Evolutionary conservation across 2,888 invertebrate genomes (phyloP).

Genomic region (Archips crataeganus): DNA sequence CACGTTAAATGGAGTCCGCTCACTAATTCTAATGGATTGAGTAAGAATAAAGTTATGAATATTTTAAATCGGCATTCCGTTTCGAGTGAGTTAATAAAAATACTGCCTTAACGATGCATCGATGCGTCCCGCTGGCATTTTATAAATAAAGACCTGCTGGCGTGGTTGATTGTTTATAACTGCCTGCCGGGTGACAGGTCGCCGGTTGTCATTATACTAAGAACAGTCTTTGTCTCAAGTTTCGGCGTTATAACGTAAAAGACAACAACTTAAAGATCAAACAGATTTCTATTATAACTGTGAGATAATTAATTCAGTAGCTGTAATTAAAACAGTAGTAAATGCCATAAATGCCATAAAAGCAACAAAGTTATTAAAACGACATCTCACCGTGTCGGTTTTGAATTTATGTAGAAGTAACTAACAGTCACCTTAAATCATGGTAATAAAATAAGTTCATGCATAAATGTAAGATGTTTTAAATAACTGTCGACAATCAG

Average conservation of each 20-base stretch:
- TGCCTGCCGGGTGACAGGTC: constrained; percentile 31
- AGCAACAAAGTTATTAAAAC: neutral
- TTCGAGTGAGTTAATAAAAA: constrained; percentile 78
- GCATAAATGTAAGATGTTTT: constrained; percentile 20
- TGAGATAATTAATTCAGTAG: constrained; percentile 12
- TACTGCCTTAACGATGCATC: constrained; percentile 76
- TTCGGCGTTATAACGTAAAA: constrained; percentile 9
- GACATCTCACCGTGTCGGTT: constrained; percentile 5
- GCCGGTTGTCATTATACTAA: constrained; percentile 26
- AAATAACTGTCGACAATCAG: constrained; percentile 33
- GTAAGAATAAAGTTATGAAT: constrained; percentile 76
- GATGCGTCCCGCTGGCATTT: constrained; percentile 75
- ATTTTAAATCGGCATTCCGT: constrained; percentile 76
- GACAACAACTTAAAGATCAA: neutral
- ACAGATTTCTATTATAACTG: neutral
- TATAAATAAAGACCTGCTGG: constrained; percentile 80
- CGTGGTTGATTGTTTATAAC: constrained; percentile 54
- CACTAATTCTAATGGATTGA: constrained; percentile 67
- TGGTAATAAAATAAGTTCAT: constrained; percentile 12
- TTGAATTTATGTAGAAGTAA: neutral
- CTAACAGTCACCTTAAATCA: constrained; percentile 9
- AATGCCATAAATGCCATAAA: neutral
- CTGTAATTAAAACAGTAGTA: neutral
- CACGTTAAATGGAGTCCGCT: constrained; percentile 44
- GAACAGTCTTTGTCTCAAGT: constrained; percentile 22